phyloP scores from a whole-genome alignment of 2,797 vertebrate genomes.

The Salarias fasciatus region DNA sequence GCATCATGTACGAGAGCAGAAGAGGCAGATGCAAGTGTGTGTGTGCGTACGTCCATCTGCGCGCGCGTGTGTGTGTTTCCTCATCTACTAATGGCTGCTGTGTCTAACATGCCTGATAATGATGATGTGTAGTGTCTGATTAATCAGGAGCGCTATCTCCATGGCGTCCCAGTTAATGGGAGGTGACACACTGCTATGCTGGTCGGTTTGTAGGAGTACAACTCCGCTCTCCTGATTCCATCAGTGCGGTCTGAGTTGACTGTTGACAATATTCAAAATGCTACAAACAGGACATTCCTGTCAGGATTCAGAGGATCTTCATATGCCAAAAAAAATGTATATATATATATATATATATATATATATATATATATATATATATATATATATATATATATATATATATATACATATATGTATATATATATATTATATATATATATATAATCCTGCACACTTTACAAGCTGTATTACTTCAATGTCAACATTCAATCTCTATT shows the following conservation, averaged over 20 bases:
- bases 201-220: conserved; percentile 31
- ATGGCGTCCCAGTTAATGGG: conserved; percentile 42
- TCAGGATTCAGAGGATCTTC: too few species aligned
- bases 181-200: conserved; percentile 57
- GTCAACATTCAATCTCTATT: too few species aligned
- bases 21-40: conserved; percentile 2
- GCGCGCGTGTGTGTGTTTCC: conserved; percentile 35
- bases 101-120: conserved; percentile 55
- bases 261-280: conserved; percentile 41
- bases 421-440: too few species aligned
- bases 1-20: conserved; percentile 5
- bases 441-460: too few species aligned
- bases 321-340: too few species aligned
- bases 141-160: conserved; percentile 51
- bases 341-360: too few species aligned
- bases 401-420: too few species aligned
- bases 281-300: conserved; percentile 3
- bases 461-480: too few species aligned
- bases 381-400: too few species aligned
- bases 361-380: too few species aligned
- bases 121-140: conserved; percentile 47
- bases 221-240: conserved; percentile 46
- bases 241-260: conserved; percentile 45
- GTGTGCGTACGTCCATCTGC: background rate
- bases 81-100: conserved; percentile 43